Evolutionary conservation across 2,113 vertebrate species (phyloP), one percentile per base, ranked within the genome.

Genomic region (Dasyornis broadbenti): DNA sequence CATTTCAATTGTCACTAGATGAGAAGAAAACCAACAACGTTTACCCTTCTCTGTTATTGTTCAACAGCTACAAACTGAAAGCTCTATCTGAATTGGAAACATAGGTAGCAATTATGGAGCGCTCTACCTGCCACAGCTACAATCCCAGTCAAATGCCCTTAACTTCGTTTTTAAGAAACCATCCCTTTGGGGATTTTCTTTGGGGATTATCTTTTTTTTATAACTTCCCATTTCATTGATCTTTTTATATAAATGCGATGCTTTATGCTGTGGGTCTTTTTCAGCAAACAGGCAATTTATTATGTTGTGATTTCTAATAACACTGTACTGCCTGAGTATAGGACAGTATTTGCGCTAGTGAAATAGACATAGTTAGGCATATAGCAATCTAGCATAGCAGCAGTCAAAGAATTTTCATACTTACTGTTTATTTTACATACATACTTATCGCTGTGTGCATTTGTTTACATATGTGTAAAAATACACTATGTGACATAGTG

Each of bases 401-500:
- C 15, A 40, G 19, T 54, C 11, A 27, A 61, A 79, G 6, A 39
- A 47, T 77, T 64, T 84, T 53, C 13, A 21, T 53, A 26, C 10
- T 65, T 78, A n/a, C 18, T 61, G 30, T 47, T 49, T 82, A 28
- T 63, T 87, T 81, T 73, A 23, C 19, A 2, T 44, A 27, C 24
- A 18, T 11, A 11, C 1, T 27, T 10, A 56, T 85, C 24, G 30
- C 10, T 42, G 8, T 63, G 7, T 57, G 3, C 19, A 18, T n/a
- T 28, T 66, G 21, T 81, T 27, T 14, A 27, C 37, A 27, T 15
- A 18, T 13, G 6, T 18, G 5, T 65, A 65, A 68, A 45, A 6
- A n/a, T 26, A 37, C 6, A 45, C 4, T 13, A 7, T 8, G 5
- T 0, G 0, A 40, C 12, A 49, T 4, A 57, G 21, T 21, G 10